These are phyloP conservation scores for Muraenolepis orangiensis DNA, from an alignment of 2,797 vertebrate genomes.

Conservation along the genomic window DNA sequence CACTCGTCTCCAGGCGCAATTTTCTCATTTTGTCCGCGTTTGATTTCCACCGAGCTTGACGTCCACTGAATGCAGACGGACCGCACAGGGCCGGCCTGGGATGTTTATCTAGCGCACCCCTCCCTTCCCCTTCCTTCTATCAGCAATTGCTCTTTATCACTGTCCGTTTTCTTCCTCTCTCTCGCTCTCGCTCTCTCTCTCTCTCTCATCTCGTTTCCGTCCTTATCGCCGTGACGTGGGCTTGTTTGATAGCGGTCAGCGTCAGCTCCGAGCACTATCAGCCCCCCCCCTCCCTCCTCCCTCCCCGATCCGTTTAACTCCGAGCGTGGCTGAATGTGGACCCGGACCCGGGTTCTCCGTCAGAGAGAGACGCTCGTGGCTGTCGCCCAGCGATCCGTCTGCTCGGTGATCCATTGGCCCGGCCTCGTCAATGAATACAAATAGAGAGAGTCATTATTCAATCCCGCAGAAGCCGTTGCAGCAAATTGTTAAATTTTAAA, in stretches of 20 bases:
- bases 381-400: no score
- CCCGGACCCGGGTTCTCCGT: no score
- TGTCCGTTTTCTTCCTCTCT: constrained; percentile 19
- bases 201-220: constrained; percentile 4
- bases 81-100: constrained; percentile 16
- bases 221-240: not conserved
- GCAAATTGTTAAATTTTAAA: constrained; percentile 71
- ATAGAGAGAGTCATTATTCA: not conserved
- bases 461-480: constrained; percentile 54
- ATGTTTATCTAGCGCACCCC: constrained; percentile 44
- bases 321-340: no score
- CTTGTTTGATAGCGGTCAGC: not conserved
- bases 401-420: constrained; percentile 8
- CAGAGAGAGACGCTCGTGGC: no score
- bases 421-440: constrained; percentile 19
- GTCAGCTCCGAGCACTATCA: no score
- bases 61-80: constrained; percentile 36
- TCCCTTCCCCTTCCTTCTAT: constrained; percentile 25
- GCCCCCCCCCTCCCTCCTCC: no score
- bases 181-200: constrained; percentile 13
- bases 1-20: constrained; percentile 48
- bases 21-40: constrained; percentile 68
- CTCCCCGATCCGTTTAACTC: no score
- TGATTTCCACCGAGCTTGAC: constrained; percentile 65
- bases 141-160: constrained; percentile 41